phyloP scores from a whole-genome alignment of 1,140 invertebrate species.

The Saccostrea echinata region DNA sequence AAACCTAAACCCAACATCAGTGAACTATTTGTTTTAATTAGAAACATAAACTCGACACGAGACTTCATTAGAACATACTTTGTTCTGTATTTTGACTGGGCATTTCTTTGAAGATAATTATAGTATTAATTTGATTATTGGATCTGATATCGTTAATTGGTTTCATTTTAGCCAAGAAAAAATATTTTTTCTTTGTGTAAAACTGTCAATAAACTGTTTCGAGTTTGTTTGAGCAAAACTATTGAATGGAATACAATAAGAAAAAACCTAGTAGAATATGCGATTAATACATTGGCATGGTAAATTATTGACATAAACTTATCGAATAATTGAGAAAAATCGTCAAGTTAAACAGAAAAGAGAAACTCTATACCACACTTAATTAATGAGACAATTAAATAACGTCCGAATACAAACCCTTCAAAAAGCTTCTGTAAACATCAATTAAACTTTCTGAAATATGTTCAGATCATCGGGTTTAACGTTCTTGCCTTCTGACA shows the following conservation, averaged over 20 bases:
- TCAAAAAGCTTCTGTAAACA: neutral
- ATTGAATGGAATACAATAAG: neutral
- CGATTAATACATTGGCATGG: neutral
- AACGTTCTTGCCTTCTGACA: neutral
- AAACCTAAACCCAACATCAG: no score
- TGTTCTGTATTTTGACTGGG: no score
- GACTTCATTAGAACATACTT: no score
- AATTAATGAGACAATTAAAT: neutral
- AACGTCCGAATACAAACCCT: neutral
- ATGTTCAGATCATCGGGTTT: neutral
- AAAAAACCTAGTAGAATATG: neutral
- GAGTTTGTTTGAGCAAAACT: neutral
- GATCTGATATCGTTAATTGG: no score
- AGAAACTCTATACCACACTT: neutral
- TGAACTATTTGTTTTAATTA: no score
- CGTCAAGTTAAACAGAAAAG: neutral
- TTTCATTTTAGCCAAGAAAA: no score
- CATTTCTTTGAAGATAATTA: no score
- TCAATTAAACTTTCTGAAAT: neutral
- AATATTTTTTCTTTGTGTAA: no score
- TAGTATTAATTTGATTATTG: no score
- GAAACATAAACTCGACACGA: no score
- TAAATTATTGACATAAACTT: neutral
- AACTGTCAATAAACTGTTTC: no score
- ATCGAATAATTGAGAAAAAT: neutral